These are phyloP conservation scores for Drosophila neotestacea DNA, from an alignment of 2,888 invertebrate genomes.

Conservation along the genomic window DNA sequence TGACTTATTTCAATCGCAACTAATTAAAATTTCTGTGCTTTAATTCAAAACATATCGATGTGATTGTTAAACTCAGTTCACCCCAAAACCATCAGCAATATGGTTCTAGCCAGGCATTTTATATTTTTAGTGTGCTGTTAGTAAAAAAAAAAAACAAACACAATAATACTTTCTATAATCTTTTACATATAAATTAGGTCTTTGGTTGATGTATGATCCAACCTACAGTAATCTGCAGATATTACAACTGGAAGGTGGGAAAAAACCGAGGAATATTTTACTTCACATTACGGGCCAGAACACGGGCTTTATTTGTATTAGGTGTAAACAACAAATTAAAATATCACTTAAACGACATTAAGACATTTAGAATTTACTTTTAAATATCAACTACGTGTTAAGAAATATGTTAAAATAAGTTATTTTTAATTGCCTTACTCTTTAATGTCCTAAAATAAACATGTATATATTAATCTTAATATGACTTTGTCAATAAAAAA, in stretches of 20 bases:
- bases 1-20: neutral
- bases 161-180: neutral
- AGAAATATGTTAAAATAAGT: neutral
- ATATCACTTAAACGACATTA: neutral
- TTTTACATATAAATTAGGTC: slow-evolving; percentile 10
- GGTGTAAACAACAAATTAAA: slow-evolving; percentile 9
- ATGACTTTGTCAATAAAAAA: no score
- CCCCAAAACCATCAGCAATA: slow-evolving; percentile 1
- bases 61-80: neutral
- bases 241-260: neutral
- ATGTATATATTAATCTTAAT: no score
- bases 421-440: neutral
- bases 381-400: neutral
- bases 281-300: slow-evolving; percentile 6
- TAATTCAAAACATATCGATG: neutral
- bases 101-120: slow-evolving; percentile 7
- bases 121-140: slow-evolving; percentile 14
- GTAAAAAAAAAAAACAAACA: neutral
- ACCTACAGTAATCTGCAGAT: slow-evolving; percentile 1
- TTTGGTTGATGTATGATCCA: slow-evolving; percentile 5
- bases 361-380: neutral
- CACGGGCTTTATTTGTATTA: slow-evolving; percentile 12
- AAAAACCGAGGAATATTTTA: neutral
- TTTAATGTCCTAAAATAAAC: neutral
- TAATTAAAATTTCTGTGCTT: slow-evolving; percentile 5